Conservation (phyloP, 1,140 invertebrate species). For the Bactericera cockerelli region DNA sequence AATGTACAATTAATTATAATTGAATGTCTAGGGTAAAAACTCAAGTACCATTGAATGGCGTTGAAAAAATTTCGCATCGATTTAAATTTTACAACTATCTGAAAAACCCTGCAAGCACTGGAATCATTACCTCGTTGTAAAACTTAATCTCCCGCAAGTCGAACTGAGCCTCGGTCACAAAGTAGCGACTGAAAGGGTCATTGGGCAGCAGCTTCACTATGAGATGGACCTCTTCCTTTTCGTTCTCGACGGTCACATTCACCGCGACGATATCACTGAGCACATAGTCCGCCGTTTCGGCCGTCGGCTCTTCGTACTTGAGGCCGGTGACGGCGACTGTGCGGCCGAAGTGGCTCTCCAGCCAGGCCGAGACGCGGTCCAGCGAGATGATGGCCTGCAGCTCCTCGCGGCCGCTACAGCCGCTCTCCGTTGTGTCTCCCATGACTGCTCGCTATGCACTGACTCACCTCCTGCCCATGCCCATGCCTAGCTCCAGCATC, state of each 20-base stretch:
- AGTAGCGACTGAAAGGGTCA: conserved; percentile 54
- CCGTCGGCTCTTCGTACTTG: not conserved
- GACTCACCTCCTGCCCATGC: too few relatives aligned
- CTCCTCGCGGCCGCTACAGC: not conserved
- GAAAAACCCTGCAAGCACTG: too few relatives aligned
- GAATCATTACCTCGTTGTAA: conserved; percentile 56
- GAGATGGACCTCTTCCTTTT: conserved; percentile 29
- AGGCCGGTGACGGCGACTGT: not conserved
- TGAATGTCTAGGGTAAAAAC: too few relatives aligned
- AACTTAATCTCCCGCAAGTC: conserved; percentile 67
- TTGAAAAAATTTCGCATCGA: too few relatives aligned
- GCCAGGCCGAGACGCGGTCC: not conserved
- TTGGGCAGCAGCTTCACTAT: conserved; percentile 59
- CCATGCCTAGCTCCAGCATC: too few relatives aligned
- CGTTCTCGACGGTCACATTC: conserved; percentile 28
- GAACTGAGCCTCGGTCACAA: conserved; percentile 64
- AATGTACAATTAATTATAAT: too few relatives aligned
- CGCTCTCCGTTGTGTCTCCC: not conserved
- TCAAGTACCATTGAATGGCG: too few relatives aligned
- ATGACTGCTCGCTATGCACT: too few relatives aligned
- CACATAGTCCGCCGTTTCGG: not conserved
- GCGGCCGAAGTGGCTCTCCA: not conserved
- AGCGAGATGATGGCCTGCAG: not conserved
- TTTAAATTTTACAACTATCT: too few relatives aligned
- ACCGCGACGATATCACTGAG: conserved; percentile 46